phyloP scores from a whole-genome alignment of 64 coral and sea anemone genomes.

The Dendronephthya gigantea region DNA sequence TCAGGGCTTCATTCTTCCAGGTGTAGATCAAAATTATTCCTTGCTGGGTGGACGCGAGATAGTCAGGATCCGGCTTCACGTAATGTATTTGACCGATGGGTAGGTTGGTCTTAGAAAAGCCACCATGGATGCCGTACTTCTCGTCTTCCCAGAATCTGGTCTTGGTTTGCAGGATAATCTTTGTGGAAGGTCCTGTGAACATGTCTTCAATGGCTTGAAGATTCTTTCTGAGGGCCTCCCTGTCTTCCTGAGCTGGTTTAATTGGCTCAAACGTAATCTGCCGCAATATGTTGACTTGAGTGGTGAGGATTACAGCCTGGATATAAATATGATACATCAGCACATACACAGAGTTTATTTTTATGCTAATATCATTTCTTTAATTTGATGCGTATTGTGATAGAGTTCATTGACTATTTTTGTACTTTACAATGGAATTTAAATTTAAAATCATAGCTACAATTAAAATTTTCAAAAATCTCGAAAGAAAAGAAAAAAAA shows the following conservation, averaged over 20 bases:
- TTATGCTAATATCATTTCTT: too few species aligned
- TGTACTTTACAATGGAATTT: too few species aligned
- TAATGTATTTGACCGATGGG: slow-evolving; percentile 43
- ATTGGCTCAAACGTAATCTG: slow-evolving; percentile 27
- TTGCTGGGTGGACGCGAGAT: background rate
- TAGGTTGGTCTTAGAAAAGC: slow-evolving; percentile 48
- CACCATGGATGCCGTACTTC: slow-evolving; percentile 12
- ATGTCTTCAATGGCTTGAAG: slow-evolving; percentile 36
- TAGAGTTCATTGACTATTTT: too few species aligned
- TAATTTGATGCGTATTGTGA: too few species aligned
- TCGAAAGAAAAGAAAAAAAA: too few species aligned
- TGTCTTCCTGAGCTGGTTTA: background rate
- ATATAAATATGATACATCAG: background rate
- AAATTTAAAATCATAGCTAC: too few species aligned
- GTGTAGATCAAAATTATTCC: too few species aligned
- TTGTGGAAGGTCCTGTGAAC: slow-evolving; percentile 28
- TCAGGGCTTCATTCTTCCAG: too few species aligned
- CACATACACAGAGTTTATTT: background rate
- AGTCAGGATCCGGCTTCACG: background rate
- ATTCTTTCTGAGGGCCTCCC: background rate
- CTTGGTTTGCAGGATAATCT: slow-evolving; percentile 32
- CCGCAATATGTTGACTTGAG: slow-evolving; percentile 28
- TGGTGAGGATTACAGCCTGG: slow-evolving; percentile 21
- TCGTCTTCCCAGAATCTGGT: slow-evolving; percentile 28
- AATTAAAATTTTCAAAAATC: too few species aligned